Evolutionary conservation across 2,113 vertebrate species (phyloP), one percentile per base, ranked within the genome.

Genomic region (Myrmecophaga tridactyla): DNA sequence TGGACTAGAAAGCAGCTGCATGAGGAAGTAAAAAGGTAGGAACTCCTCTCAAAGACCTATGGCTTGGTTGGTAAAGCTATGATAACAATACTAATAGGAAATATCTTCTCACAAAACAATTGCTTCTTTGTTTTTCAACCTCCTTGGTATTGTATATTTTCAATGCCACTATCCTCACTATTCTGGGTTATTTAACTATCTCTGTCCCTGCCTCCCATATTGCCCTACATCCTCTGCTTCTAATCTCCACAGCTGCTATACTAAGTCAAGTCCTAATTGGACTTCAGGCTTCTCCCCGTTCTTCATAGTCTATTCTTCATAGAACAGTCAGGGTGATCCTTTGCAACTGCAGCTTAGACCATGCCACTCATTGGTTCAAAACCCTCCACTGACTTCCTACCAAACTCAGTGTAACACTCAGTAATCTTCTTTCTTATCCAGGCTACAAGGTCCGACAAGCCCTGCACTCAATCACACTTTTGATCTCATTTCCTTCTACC

Each of bases 1-100:
- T 99, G 99, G 99, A 98, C 98, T 51, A 97, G 90, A 31, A 93
- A 97, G 23, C 98, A 99, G 95, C 98, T 99, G 92, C 98, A 96
- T 0, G 98, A 99, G 56, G 99, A 99, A 99, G 99, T 99, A 21
- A 98, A 98, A 97, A 99, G 98, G 99, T 99, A 56, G 53, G 53
- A 56, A 56, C 53, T 17, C 48, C 9, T 65, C 58, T 92, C 70
- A 7, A 13, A 86, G 43, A 51, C 31, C 76, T 14, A 31, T 2
- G 58, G n/a, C 34, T 72, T 43, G 21, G 2, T 43, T 81, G 60
- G 27, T 31, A 17, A 31, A 20, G 29, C 29, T 70, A 2, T n/a
- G 18, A 21, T 20, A 69, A 27, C 14, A 46, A 78, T 53, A 63
- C 21, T 62, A 58, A 20, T 3, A 70, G 73, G 39, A 96, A 77